Conservation (phyloP, 2,113 vertebrate genomes). For the Tinamus guttatus region DNA sequence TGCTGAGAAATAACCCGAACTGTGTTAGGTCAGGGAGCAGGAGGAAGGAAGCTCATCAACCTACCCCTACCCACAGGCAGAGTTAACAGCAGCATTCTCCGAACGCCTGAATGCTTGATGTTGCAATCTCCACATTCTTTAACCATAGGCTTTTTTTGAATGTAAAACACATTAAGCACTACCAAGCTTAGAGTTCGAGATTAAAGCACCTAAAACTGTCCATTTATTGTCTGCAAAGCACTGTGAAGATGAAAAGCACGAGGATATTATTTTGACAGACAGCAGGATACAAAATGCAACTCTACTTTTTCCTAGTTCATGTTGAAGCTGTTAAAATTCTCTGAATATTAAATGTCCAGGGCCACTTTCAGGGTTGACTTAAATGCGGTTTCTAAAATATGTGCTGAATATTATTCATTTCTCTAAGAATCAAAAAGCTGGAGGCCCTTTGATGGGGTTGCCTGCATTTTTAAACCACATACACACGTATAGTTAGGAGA, state of each 20-base stretch:
- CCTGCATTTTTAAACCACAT: slow-evolving; percentile 55
- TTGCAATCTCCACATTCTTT: background rate
- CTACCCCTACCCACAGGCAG: background rate
- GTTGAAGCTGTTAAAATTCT: slow-evolving; percentile 75
- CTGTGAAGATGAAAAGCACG: background rate
- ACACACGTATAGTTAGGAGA: slow-evolving; percentile 6
- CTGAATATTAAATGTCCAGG: slow-evolving; percentile 74
- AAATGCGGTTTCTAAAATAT: slow-evolving; percentile 77
- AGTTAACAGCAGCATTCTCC: background rate
- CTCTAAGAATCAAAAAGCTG: slow-evolving; percentile 62
- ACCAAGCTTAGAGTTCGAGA: background rate
- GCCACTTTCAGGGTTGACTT: slow-evolving; percentile 66
- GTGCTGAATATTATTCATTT: slow-evolving; percentile 77
- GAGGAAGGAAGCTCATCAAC: background rate
- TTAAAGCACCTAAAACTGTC: background rate
- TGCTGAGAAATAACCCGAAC: background rate
- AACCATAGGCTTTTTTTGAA: background rate
- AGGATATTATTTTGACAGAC: slow-evolving; percentile 4
- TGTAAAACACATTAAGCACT: background rate
- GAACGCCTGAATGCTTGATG: background rate
- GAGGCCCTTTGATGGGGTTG: slow-evolving; percentile 72
- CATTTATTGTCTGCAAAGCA: background rate
- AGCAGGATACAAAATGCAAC: background rate
- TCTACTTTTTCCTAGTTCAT: slow-evolving; percentile 41
- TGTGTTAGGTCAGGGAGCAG: background rate